Conservation (phyloP, 1,140 invertebrate genomes). For the Euura saliciscinereae region DNA sequence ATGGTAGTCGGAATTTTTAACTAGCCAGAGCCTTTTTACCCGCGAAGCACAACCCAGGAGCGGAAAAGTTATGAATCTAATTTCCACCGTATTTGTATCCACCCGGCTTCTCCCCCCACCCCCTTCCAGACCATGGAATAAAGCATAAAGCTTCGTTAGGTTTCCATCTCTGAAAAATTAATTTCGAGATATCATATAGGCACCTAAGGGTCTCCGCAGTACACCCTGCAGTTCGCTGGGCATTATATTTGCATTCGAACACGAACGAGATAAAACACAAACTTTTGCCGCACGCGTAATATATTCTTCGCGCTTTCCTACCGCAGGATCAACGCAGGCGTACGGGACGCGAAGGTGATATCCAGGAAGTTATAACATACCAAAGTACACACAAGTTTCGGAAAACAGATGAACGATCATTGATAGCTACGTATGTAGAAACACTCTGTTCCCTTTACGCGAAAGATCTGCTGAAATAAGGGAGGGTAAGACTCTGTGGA, state of each 20-base stretch:
- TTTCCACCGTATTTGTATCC: slow-evolving; percentile 7
- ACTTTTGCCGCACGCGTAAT: too few species aligned
- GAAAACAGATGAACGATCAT: too few species aligned
- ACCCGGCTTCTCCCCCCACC: neutral
- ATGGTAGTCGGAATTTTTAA: slow-evolving; percentile 7
- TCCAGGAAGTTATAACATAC: too few species aligned
- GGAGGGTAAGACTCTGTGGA: neutral
- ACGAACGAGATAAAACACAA: too few species aligned
- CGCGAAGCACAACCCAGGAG: neutral
- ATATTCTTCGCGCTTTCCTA: too few species aligned
- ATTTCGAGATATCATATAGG: slow-evolving; percentile 4
- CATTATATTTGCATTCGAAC: too few species aligned
- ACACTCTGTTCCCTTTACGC: too few species aligned
- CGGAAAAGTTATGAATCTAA: slow-evolving; percentile 7
- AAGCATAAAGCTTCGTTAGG: slow-evolving; percentile 7
- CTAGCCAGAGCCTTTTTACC: neutral
- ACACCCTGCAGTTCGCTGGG: neutral
- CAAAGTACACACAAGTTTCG: too few species aligned
- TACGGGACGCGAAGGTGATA: too few species aligned
- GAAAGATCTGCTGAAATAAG: too few species aligned
- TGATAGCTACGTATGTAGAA: too few species aligned
- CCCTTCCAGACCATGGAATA: slow-evolving; percentile 5
- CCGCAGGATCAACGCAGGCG: too few species aligned
- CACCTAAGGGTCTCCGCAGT: neutral
- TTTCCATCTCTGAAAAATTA: slow-evolving; percentile 7